Evolutionary conservation across 92 coral and sea anemone species (phyloP), one percentile per base, ranked within the genome.

Genomic region (Paramuricea clavata): DNA sequence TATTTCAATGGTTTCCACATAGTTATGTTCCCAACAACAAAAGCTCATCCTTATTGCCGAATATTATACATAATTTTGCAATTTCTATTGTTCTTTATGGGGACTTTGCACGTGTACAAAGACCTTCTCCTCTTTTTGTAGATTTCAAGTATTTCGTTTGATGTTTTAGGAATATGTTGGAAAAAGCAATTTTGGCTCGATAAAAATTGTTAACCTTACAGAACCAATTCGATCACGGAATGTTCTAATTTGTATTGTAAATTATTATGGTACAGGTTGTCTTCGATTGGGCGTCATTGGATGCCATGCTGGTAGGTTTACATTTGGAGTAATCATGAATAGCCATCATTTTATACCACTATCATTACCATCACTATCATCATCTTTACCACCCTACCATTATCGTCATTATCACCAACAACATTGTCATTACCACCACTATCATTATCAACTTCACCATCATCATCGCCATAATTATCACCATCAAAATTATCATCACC

Each of bases 291-390:
- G 33, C 17, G 0, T 70, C 23, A 39, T 70, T 17, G 76, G 76
- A 2, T 34, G 76, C 33, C 76, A 70, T 70, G 76, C 76, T 70
- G 76, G 76, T 70, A 70, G 4, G 44, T 39, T 4, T 39, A 39
- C 10, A 10, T 39, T 39, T 10, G n/a, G n/a, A n/a, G n/a, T n/a
- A n/a, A n/a, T n/a, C n/a, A n/a, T n/a, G n/a, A n/a, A n/a, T n/a
- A n/a, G n/a, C n/a, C n/a, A n/a, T n/a, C n/a, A n/a, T n/a, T n/a
- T n/a, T n/a, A n/a, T n/a, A n/a, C 42, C 42, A 36, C 8, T 3
- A 36, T 36, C 42, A 36, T 36, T 8, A 36, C 42, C 42, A 36
- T 36, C 8, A 36, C n/a, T 23, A 54, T 23, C 26, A 54, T 54
- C 62, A 23, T 16, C 62, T 2, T 15, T 16, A 17, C 13, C 3